Evolutionary conservation across 2,113 vertebrate species (phyloP), one percentile per base, ranked within the genome.

Genomic region (Coreoperca whiteheadi): DNA sequence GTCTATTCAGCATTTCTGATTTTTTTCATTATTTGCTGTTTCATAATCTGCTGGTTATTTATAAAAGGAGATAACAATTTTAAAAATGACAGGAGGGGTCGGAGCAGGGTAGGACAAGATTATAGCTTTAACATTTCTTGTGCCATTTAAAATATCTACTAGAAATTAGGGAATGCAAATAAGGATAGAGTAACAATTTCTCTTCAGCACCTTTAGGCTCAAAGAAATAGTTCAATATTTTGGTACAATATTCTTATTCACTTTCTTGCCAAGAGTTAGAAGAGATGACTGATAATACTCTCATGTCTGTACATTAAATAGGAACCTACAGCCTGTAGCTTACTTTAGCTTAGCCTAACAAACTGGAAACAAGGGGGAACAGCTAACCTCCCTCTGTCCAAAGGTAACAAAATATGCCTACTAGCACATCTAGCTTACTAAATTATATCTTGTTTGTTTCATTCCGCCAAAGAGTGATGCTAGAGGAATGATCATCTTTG

Each of bases 401-500:
- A 43, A 43, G 11, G 41, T 43, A 43, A 43, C 41, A 43, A 43
- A 43, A 43, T 12, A 43, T 11, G 3, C 41, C 41, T 15, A 46
- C 43, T 16, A 61, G 59, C 59, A 61, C 59, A 30, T 21, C 30
- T 18, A 37, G 60, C 20, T 6, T 3, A 21, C 32, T 2, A 30
- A 61, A 3, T n/a, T n/a, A n/a, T 46, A 46, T 46, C 6, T 23
- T 63, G 1, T 63, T 34, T 60, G 18, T 6, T 37, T 21, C 4
- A 34, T 34, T 61, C 30, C 16, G 2, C 10, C 41, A 43, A 43
- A 43, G 41, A 34, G 71, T 9, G 65, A 84, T 15, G 81, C 76
- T 53, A 2, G 69, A 86, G 67, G 77, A 84, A 54, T 28, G 57
- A 74, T 61, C 0, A 21, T 75, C 77, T 80, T 59, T 77, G 79